Percentiles rank a stretch among this genome's conserved stretches.
Conservation (phyloP, 2,797 vertebrate genomes). For the Hozukius guyotensis region DNA sequence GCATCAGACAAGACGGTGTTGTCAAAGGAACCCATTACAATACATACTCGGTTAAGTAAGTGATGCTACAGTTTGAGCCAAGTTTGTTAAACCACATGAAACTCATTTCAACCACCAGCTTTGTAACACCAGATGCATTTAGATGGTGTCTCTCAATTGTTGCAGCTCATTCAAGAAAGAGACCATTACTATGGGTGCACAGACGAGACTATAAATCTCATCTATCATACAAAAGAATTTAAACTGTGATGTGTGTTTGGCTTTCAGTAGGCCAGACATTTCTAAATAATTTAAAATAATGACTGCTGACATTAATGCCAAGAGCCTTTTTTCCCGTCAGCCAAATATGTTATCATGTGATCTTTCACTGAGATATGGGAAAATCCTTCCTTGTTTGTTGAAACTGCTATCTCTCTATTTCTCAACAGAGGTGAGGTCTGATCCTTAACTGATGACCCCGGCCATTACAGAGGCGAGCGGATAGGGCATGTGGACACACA, state of each 20-base stretch:
- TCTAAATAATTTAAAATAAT: slow-evolving; percentile 24
- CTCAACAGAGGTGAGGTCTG: slow-evolving; percentile 68
- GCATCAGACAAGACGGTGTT: slow-evolving; percentile 17
- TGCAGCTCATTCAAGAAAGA: slow-evolving; percentile 29
- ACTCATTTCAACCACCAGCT: neutral
- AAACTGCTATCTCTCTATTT: slow-evolving; percentile 65
- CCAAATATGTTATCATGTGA: slow-evolving; percentile 70
- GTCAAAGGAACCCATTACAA: slow-evolving; percentile 11
- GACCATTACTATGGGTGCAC: neutral
- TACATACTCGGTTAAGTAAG: slow-evolving; percentile 1
- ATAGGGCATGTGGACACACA: slow-evolving; percentile 26
- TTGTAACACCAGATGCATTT: slow-evolving; percentile 19
- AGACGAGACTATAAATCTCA: slow-evolving; percentile 5
- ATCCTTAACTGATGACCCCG: slow-evolving; percentile 75
- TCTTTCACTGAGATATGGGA: slow-evolving; percentile 62
- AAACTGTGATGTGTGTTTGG: slow-evolving; percentile 10
- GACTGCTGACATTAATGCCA: slow-evolving; percentile 36
- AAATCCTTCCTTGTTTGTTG: slow-evolving; percentile 55
- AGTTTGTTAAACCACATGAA: slow-evolving; percentile 16
- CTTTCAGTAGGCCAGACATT: neutral
- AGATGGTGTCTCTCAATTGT: slow-evolving; percentile 4
- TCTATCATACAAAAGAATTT: neutral
- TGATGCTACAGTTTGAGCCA: slow-evolving; percentile 15
- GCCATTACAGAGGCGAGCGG: slow-evolving; percentile 42
- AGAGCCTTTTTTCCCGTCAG: slow-evolving; percentile 46